These are phyloP conservation scores for Spheniscus humboldti DNA, from an alignment of 2,797 vertebrate genomes.

Conservation along the genomic window DNA sequence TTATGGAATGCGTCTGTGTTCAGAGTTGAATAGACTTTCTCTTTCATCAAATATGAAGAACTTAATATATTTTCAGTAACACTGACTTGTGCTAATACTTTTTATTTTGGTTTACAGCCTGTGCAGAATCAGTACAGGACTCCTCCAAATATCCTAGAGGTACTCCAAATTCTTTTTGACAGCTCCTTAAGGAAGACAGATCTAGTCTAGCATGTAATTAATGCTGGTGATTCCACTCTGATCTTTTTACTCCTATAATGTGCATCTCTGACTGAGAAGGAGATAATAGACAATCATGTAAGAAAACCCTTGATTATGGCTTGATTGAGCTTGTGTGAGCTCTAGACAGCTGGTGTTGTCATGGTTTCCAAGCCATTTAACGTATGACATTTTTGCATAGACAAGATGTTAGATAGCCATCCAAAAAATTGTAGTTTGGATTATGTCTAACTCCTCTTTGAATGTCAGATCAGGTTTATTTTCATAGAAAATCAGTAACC, in stretches of 20 bases:
- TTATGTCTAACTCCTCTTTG: not conserved
- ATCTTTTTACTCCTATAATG: conserved; percentile 66
- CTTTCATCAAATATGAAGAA: not conserved
- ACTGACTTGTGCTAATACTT: not conserved
- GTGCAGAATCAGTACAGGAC: not conserved
- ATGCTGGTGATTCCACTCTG: conserved; percentile 52
- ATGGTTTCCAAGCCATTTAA: conserved; percentile 64
- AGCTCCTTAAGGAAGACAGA: conserved; percentile 35
- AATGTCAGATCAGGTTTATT: conserved; percentile 32
- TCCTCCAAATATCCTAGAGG: not conserved
- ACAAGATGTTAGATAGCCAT: conserved; percentile 58
- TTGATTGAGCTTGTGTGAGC: conserved; percentile 73
- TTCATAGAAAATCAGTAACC: not conserved
- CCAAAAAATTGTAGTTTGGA: conserved; percentile 45
- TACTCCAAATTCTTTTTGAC: conserved; percentile 34
- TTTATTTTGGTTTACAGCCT: not conserved
- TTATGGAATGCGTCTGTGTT: not conserved
- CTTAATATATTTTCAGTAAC: not conserved
- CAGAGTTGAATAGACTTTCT: not conserved
- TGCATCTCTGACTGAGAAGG: conserved; percentile 65
- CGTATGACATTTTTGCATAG: conserved; percentile 53
- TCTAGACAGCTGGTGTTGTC: conserved; percentile 66
- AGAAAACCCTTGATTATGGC: conserved; percentile 73
- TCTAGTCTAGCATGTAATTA: conserved; percentile 65
- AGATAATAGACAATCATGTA: conserved; percentile 75